A percentile compares a stretch with the other conserved stretches of the same genome.
These are phyloP conservation scores for Plutella xylostella DNA, from an alignment of 2,888 invertebrate genomes.

Conservation along the genomic window DNA sequence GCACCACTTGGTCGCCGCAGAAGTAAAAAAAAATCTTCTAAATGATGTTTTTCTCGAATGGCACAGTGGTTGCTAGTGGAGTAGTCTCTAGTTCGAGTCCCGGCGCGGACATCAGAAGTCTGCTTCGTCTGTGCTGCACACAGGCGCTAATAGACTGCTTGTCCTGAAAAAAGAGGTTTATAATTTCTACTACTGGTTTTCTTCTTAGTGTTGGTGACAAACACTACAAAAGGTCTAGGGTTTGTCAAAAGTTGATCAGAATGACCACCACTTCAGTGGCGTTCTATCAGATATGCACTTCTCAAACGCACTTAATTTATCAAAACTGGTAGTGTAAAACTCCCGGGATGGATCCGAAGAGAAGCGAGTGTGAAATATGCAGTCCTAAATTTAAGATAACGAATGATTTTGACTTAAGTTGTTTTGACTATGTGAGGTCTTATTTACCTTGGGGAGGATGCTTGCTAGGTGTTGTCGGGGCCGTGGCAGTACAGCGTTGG, in stretches of 20 bases:
- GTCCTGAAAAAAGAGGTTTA: background rate
- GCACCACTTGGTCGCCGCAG: no score
- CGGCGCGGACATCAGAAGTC: constrained; percentile 1
- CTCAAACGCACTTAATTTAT: background rate
- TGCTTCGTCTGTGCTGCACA: background rate
- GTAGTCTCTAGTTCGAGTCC: no score
- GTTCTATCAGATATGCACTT: background rate
- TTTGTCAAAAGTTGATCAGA: background rate
- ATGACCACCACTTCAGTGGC: background rate
- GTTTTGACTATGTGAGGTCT: background rate
- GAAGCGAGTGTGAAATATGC: background rate
- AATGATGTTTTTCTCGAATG: no score
- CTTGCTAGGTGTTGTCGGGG: background rate
- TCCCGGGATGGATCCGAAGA: background rate
- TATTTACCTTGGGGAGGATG: background rate
- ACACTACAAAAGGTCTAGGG: background rate
- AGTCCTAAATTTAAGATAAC: background rate
- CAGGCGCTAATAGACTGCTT: background rate
- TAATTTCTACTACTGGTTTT: background rate
- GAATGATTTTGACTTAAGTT: background rate
- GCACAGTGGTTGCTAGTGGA: no score
- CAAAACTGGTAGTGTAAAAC: background rate
- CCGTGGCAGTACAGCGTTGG: constrained; percentile 1
- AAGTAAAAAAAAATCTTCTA: no score
- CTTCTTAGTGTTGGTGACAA: background rate